Evolutionary conservation across 2,113 vertebrate genomes (phyloP).

Genomic region (Porphyrio hochstetteri): DNA sequence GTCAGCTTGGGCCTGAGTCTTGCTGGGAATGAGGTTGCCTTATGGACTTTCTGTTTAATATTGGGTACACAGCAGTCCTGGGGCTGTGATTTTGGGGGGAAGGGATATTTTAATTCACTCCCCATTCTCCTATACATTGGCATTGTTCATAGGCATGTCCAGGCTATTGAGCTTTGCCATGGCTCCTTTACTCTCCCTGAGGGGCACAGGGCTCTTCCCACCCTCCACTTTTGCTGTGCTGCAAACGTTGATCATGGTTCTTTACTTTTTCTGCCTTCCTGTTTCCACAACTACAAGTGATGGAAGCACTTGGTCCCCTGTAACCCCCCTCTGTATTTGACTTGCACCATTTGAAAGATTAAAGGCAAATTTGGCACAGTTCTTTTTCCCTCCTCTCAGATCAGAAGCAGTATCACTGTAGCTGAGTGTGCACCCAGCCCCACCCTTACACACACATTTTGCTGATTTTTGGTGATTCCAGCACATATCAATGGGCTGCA

Average conservation of each 20-base stretch:
- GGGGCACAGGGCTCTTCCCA: not conserved
- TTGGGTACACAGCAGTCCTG: not conserved
- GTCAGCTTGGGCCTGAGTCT: not conserved
- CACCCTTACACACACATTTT: not conserved
- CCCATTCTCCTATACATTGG: not conserved
- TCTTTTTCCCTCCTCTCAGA: not conserved
- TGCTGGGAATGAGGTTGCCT: not conserved
- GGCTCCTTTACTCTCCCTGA: not conserved
- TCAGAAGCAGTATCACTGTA: not conserved
- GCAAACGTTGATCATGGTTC: not conserved
- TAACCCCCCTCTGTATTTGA: not conserved
- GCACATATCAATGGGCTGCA: not conserved
- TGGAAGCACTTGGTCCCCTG: not conserved
- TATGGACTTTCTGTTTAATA: not conserved
- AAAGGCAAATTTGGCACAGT: not conserved
- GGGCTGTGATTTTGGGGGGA: not conserved
- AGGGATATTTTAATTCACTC: not conserved
- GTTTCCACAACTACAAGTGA: fast-evolving
- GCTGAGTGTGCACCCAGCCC: not conserved
- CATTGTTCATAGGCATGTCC: fast-evolving
- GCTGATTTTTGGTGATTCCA: not conserved
- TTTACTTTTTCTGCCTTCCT: not conserved
- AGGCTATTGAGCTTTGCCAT: not conserved
- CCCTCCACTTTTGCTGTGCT: not conserved
- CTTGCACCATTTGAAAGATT: not conserved